Percentiles rank a stretch among this genome's conserved stretches.
These are phyloP conservation scores for Drosophila busckii DNA, from an alignment of 1,140 invertebrate genomes.

Conservation along the genomic window DNA sequence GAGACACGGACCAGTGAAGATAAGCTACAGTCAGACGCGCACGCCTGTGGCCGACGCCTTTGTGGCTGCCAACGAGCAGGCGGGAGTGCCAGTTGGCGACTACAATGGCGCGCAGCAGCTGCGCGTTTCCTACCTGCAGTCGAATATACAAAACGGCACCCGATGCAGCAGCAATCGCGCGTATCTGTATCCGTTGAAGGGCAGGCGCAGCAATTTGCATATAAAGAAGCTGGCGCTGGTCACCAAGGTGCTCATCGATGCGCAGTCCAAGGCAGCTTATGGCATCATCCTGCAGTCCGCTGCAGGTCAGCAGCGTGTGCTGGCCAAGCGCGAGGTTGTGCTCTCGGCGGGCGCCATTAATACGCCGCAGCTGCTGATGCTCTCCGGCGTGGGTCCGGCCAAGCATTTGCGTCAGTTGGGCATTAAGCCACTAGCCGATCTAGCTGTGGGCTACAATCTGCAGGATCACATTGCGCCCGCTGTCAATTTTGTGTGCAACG, in stretches of 20 bases:
- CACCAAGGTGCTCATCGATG: conserved; percentile 87
- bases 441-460: conserved; percentile 88
- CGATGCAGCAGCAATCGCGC: conserved; percentile 87
- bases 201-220: conserved; percentile 83
- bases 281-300: conserved; percentile 83
- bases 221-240: conserved; percentile 84
- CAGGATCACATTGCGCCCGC: conserved; percentile 89
- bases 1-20: conserved; percentile 80
- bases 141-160: conserved; percentile 84
- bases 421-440: conserved; percentile 84
- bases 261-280: conserved; percentile 81
- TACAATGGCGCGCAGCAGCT: conserved; percentile 84
- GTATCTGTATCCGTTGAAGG: conserved; percentile 84
- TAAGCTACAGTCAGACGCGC: conserved; percentile 80
- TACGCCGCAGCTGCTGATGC: conserved; percentile 88
- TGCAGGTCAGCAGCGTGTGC: conserved; percentile 81
- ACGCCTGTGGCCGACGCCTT: conserved; percentile 84
- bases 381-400: conserved; percentile 88
- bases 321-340: conserved; percentile 87
- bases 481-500: conserved; percentile 83
- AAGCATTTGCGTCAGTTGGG: conserved; percentile 83
- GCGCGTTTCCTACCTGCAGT: conserved; percentile 83
- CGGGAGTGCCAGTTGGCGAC: conserved; percentile 84
- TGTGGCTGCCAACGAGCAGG: conserved; percentile 83
- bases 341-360: conserved; percentile 87